Evolutionary conservation across 2,113 vertebrate species (phyloP).

Genomic region (Clarias magur): DNA sequence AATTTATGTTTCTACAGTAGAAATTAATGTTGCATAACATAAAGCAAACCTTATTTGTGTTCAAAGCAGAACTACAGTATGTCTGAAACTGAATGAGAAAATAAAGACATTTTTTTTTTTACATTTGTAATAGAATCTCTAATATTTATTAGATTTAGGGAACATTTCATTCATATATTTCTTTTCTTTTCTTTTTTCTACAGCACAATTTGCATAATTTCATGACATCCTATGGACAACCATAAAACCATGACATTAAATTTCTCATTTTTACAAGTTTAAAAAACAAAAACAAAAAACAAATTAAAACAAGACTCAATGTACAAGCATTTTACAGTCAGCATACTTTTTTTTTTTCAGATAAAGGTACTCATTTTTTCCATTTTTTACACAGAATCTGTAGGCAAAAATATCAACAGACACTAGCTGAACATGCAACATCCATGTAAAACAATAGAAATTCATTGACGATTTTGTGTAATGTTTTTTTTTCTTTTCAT

Average conservation of each 20-base stretch:
- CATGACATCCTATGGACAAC: conserved; percentile 94
- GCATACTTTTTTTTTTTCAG: conserved; percentile 68
- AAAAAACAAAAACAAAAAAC: conserved; percentile 32
- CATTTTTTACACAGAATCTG: conserved; percentile 76
- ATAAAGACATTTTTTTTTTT: conserved; percentile 4
- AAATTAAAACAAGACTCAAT: conserved; percentile 86
- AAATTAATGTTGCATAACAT: not conserved
- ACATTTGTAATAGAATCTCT: conserved; percentile 73
- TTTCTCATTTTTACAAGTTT: conserved; percentile 72
- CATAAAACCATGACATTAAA: conserved; percentile 92
- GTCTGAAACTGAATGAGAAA: not conserved
- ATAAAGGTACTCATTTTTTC: conserved; percentile 79
- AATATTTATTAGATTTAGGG: conserved; percentile 93
- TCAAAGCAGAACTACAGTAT: not conserved
- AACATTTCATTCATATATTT: conserved; percentile 70
- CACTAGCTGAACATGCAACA: conserved; percentile 95
- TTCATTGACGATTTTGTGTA: conserved; percentile 73
- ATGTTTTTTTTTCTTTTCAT: conserved; percentile 60
- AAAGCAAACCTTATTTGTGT: not conserved
- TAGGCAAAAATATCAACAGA: conserved; percentile 81
- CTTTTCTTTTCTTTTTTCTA: conserved; percentile 74
- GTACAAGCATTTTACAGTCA: conserved; percentile 91
- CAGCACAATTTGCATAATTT: conserved; percentile 95
- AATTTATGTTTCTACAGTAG: not conserved
- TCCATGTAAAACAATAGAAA: conserved; percentile 84